Conservation (phyloP, 2,797 vertebrate species). For the Podarcis siculus region DNA sequence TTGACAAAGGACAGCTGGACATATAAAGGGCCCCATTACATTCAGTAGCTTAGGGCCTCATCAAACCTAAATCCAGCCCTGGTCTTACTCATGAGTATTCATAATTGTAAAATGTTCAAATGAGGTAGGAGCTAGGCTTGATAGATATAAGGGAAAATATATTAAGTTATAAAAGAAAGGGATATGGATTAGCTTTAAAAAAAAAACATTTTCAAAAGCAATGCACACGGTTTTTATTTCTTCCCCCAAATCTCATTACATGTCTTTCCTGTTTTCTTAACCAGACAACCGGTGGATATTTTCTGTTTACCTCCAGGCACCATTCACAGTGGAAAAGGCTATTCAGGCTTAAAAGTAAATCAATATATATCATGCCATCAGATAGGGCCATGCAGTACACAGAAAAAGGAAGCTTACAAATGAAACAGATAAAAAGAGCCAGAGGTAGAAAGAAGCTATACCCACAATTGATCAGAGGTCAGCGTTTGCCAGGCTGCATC, state of each 20-base stretch:
- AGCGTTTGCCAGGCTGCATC: background rate
- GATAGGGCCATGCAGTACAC: constrained; percentile 2
- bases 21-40: too few species aligned
- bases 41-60: too few species aligned
- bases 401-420: constrained; percentile 27
- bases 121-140: background rate
- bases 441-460: background rate
- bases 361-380: constrained; percentile 34
- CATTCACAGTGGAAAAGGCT: constrained; percentile 8
- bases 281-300: constrained; percentile 6
- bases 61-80: too few species aligned
- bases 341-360: constrained; percentile 37
- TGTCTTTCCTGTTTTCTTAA: constrained; percentile 3
- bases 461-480: constrained; percentile 1
- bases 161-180: background rate
- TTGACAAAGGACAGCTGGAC: too few species aligned
- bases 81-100: background rate
- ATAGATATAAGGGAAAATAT: background rate
- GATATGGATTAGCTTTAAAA: background rate
- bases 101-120: background rate
- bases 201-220: constrained; percentile 7
- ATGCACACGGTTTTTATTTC: background rate
- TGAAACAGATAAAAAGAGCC: constrained; percentile 16
- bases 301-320: constrained; percentile 29
- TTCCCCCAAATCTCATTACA: constrained; percentile 21